Evolutionary conservation across 2,113 vertebrate species (phyloP).

Genomic region (Rhegmatorhina hoffmannsi): DNA sequence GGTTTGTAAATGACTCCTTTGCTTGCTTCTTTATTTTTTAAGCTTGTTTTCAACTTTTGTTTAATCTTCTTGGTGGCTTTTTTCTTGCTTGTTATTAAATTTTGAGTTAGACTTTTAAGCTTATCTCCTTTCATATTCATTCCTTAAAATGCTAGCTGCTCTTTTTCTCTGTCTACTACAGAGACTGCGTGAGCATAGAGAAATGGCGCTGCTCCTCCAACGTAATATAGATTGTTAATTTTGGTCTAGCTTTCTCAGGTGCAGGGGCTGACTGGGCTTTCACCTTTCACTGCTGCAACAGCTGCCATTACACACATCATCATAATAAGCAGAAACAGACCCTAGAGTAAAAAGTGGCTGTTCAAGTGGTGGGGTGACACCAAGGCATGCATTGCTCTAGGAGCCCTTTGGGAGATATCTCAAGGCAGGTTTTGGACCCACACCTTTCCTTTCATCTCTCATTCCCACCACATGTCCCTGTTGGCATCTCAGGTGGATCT

Average conservation of each 20-base stretch:
- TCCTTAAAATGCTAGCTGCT: slow-evolving; percentile 1
- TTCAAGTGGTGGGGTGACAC: background rate
- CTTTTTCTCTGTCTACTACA: background rate
- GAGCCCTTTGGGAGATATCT: background rate
- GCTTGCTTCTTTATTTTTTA: slow-evolving; percentile 34
- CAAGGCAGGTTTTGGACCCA: background rate
- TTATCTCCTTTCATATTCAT: background rate
- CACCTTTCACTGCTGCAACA: background rate
- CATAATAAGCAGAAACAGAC: background rate
- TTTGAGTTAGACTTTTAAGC: background rate
- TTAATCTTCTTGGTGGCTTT: slow-evolving; percentile 44
- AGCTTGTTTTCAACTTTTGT: slow-evolving; percentile 54
- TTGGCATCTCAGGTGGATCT: background rate
- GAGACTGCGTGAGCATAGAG: background rate
- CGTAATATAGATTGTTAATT: background rate
- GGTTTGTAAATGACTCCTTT: slow-evolving; percentile 66
- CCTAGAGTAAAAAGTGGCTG: fast-evolving
- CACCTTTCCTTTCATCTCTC: background rate
- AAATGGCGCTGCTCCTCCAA: background rate
- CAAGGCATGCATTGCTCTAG: no score
- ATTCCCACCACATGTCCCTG: fast-evolving
- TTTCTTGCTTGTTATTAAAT: slow-evolving; percentile 12
- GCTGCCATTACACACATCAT: background rate
- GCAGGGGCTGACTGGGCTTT: background rate
- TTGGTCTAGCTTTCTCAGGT: background rate